Percentiles rank a stretch among this genome's conserved stretches.
Evolutionary conservation across 2,797 vertebrate species (phyloP).

Genomic region (Leptoclinus maculatus): DNA sequence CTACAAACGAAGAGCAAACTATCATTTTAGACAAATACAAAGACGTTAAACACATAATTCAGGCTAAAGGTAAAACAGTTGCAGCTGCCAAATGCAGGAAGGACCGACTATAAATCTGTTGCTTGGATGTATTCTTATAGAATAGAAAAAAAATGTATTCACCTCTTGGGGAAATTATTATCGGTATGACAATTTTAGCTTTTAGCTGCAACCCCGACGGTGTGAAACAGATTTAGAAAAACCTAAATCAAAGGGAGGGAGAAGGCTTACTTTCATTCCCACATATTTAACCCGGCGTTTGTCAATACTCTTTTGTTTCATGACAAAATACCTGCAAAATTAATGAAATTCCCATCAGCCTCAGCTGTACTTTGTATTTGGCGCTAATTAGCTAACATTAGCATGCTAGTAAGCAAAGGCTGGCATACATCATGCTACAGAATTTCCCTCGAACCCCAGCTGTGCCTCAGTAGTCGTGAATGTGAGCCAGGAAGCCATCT

Average conservation of each 20-base stretch:
- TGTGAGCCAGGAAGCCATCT: background rate
- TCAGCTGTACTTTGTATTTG: background rate
- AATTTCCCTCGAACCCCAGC: background rate
- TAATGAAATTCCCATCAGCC: background rate
- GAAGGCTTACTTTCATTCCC: no score
- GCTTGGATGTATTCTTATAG: background rate
- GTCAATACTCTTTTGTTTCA: background rate
- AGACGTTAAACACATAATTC: background rate
- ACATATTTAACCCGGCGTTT: no score
- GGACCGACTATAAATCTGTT: no score
- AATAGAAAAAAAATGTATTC: no score
- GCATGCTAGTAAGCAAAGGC: background rate
- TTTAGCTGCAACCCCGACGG: no score
- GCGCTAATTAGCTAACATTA: background rate
- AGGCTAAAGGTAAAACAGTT: background rate
- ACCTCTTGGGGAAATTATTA: no score
- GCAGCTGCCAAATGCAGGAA: no score
- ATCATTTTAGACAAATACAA: background rate
- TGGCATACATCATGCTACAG: background rate
- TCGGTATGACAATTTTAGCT: background rate
- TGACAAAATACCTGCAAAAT: background rate
- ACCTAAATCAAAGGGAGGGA: background rate
- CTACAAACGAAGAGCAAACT: background rate
- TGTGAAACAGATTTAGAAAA: no score
- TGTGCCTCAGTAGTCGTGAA: no score